phyloP scores from a whole-genome alignment of 1,140 invertebrate species.

The Lamellibrachia luymesi region DNA sequence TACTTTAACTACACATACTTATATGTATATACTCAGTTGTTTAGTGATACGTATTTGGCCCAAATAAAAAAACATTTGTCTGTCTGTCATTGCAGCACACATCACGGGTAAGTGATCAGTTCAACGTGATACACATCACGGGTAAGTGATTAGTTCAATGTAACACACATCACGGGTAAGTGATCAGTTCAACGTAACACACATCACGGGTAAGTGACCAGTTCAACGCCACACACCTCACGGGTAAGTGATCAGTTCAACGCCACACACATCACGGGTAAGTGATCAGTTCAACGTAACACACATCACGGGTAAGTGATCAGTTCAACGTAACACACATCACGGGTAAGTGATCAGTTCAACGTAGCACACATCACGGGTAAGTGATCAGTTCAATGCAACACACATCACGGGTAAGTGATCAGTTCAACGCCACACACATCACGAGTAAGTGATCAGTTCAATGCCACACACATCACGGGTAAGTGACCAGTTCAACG shows the following conservation, averaged over 20 bases:
- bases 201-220: slow-evolving; percentile 18
- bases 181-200: slow-evolving; percentile 23
- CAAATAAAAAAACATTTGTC: too few species aligned
- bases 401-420: slow-evolving; percentile 15
- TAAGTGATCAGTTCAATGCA: slow-evolving; percentile 24
- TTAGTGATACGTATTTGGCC: too few species aligned
- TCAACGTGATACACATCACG: slow-evolving; percentile 17
- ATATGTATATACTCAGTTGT: too few species aligned
- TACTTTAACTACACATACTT: too few species aligned
- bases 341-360: slow-evolving; percentile 16
- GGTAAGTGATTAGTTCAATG: slow-evolving; percentile 24
- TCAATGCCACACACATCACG: slow-evolving; percentile 20
- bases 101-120: slow-evolving; percentile 16
- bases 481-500: slow-evolving; percentile 24
- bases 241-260: slow-evolving; percentile 23
- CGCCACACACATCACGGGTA: slow-evolving; percentile 19
- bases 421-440: slow-evolving; percentile 24
- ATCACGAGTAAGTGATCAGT: slow-evolving; percentile 14
- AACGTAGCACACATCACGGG: slow-evolving; percentile 15
- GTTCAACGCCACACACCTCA: slow-evolving; percentile 16
- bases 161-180: slow-evolving; percentile 14
- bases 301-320: slow-evolving; percentile 17
- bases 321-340: slow-evolving; percentile 22
- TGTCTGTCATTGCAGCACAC: too few species aligned
- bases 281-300: slow-evolving; percentile 22